Conservation (phyloP, 2,797 vertebrate genomes). For the Pseudochirops cupreus region DNA sequence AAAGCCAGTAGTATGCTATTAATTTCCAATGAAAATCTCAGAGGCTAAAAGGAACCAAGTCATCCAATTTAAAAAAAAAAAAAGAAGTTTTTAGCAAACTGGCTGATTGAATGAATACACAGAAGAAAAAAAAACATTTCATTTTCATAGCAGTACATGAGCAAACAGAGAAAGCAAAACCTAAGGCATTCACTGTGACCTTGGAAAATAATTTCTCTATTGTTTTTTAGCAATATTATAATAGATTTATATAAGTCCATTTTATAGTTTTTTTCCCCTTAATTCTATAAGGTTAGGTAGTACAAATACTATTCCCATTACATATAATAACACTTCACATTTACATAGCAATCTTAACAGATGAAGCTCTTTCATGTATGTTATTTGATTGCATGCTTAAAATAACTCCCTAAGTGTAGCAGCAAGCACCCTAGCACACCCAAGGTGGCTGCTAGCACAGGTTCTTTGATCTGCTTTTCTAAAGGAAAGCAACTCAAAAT, state of each 20-base stretch:
- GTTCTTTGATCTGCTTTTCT: too few species aligned
- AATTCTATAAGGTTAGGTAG: background rate
- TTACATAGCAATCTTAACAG: background rate
- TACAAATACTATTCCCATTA: background rate
- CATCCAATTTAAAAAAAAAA: background rate
- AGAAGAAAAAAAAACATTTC: background rate
- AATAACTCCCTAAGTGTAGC: background rate
- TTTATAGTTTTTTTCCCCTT: background rate
- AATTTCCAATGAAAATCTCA: constrained; percentile 23
- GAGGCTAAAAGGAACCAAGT: constrained; percentile 10
- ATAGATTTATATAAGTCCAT: background rate
- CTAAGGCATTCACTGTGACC: background rate
- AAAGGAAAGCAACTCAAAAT: too few species aligned
- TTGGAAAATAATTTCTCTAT: background rate
- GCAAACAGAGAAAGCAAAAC: background rate
- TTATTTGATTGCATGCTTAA: background rate
- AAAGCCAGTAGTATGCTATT: background rate
- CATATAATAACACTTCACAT: background rate
- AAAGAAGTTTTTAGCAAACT: background rate
- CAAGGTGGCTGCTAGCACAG: too few species aligned
- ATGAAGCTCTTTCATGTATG: background rate
- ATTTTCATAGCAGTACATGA: background rate
- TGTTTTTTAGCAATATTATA: background rate
- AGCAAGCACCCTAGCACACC: too few species aligned
- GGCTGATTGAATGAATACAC: background rate